phyloP scores from a whole-genome alignment of 2,113 vertebrate genomes.

The Rissa tridactyla region DNA sequence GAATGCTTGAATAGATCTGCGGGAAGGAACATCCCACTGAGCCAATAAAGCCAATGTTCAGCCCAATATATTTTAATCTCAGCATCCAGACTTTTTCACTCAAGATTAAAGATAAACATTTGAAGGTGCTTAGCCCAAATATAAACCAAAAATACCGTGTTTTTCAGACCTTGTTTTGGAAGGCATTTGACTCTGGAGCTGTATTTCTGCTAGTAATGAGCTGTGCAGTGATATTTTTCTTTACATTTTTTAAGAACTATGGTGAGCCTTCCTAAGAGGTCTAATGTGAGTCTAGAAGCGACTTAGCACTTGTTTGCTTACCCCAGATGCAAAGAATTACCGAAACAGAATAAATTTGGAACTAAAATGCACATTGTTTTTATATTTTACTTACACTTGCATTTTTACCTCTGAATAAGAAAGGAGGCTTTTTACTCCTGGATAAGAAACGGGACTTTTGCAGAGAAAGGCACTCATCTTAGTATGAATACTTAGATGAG shows the following conservation, averaged over 20 bases:
- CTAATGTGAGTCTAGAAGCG: not conserved
- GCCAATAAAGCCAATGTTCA: not conserved
- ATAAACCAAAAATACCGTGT: not conserved
- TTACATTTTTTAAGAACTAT: not conserved
- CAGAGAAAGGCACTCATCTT: not conserved
- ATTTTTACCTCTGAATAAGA: not conserved
- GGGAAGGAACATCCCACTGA: not conserved
- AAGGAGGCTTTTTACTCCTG: not conserved
- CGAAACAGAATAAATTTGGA: not conserved
- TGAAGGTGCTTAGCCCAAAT: not conserved
- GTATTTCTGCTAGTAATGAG: not conserved
- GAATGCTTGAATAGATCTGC: not conserved
- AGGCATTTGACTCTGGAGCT: not conserved
- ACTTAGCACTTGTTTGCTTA: not conserved
- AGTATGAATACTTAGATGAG: not conserved
- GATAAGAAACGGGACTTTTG: not conserved
- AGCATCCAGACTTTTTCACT: not conserved
- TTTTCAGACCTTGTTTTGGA: not conserved
- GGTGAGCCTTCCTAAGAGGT: not conserved
- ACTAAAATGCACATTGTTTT: not conserved
- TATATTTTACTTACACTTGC: not conserved
- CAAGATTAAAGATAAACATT: not conserved
- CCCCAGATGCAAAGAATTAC: not conserved
- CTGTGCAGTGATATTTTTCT: not conserved
- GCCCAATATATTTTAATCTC: not conserved